Percentiles rank a stretch among this genome's conserved stretches.
These are phyloP conservation scores for Porites divaricata DNA, from an alignment of 92 coral and sea anemone genomes.

Conservation along the genomic window DNA sequence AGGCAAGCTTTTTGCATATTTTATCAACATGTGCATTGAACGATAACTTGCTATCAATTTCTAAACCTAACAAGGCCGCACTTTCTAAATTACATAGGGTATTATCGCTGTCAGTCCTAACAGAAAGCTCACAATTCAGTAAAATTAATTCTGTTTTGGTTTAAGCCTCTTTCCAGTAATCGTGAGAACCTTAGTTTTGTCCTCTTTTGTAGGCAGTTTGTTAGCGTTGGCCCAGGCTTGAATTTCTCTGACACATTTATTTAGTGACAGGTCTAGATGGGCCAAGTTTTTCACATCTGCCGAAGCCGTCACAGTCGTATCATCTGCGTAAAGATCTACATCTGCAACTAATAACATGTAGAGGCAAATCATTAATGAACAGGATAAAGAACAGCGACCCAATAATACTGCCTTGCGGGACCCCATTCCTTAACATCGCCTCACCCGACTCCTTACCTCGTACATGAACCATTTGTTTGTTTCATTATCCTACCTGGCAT, in stretches of 20 bases:
- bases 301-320: constrained; percentile 36
- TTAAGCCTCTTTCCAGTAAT: too few species aligned
- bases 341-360: constrained; percentile 28
- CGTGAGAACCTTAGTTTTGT: too few species aligned
- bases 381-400: constrained; percentile 49
- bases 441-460: constrained; percentile 18
- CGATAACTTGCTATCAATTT: too few species aligned
- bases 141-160: too few species aligned
- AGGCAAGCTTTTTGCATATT: too few species aligned
- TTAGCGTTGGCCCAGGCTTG: constrained; percentile 57
- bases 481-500: too few species aligned
- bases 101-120: too few species aligned
- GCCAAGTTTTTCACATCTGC: constrained; percentile 23
- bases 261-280: constrained; percentile 12
- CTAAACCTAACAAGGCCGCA: too few species aligned
- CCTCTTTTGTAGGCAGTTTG: constrained; percentile 59
- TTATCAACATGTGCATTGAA: too few species aligned
- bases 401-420: constrained; percentile 48
- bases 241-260: constrained; percentile 17
- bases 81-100: too few species aligned
- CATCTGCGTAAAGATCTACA: constrained; percentile 59
- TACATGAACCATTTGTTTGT: constrained; percentile 49
- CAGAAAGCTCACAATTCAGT: too few species aligned
- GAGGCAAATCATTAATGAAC: background rate
- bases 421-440: constrained; percentile 31